Conservation (phyloP, 2,113 vertebrate species). For the cattle (Bos taurus) region ARS-UCD2.0 NC_037342.1:48200501-48201000, state of each 20-base stretch:
- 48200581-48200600: neutral
- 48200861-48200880: neutral
- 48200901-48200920: neutral
- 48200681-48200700: neutral
- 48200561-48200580: neutral
- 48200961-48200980: neutral
- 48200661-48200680: neutral
- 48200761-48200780: neutral
- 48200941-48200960: neutral
- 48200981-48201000: neutral
- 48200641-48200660: rapidly evolving
- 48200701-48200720: neutral
- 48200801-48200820: neutral
- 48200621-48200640: neutral
- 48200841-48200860: neutral
- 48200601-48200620: neutral
- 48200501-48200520: neutral
- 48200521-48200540: neutral
- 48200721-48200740: neutral
- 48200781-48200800: neutral
- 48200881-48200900: neutral
- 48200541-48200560: neutral
- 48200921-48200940: neutral
- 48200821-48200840: neutral
- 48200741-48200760: neutral